Base-by-base conservation (phyloP, 2,113 vertebrate species). In the Neogale vison region DNA sequence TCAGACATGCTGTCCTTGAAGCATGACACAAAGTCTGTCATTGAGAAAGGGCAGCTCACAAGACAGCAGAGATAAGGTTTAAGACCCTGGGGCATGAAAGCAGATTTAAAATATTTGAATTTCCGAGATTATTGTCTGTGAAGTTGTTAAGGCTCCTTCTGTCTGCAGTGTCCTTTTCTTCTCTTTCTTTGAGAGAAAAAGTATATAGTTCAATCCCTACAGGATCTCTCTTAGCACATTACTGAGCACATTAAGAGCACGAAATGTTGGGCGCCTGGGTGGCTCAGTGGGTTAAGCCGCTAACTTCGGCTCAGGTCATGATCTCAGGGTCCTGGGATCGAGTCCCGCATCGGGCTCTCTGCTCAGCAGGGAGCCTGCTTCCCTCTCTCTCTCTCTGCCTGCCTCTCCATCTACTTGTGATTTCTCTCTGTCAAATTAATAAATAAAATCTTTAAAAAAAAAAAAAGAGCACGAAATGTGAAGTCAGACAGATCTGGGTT, bases 1-100 rank as follows among this genome's bases (percentile, higher is more conserved):
- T 63, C 18, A 95, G 61, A 91, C 52, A 76, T 7, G 42, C 13
- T 89, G 42, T 39, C 77, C 72, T 83, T 96, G 79, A 97, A 95
- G 42, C 13, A 29, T 36, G 31, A 42, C 86, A 95, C 61, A 93
- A 83, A 93, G 17, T 36, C 55, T 93, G 88, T 7, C 52, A 31
- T 15, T 93, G 91, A 91, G 71, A 93, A 93, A 79, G 36, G 0
- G 34, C 42, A 92, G 39, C 52, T 88, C 14, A 47, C 20, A 91
- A 63, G 76, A 88, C 29, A 83, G 29, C 39, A 77, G 79, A 97
- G 76, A 61, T 42, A 34, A 89, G 26, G 0, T 67, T 14, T 94
- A 67, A 89, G 89, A 84, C 31, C 31, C 21, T 23, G 29, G 21
- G 76, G 21, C 7, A 82, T 82, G 76, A 90, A 36, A 93, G 15